A percentile compares a stretch with the other conserved stretches of the same genome.
Conservation (phyloP, 2,113 vertebrate species). For the Psittacara wagleri region DNA sequence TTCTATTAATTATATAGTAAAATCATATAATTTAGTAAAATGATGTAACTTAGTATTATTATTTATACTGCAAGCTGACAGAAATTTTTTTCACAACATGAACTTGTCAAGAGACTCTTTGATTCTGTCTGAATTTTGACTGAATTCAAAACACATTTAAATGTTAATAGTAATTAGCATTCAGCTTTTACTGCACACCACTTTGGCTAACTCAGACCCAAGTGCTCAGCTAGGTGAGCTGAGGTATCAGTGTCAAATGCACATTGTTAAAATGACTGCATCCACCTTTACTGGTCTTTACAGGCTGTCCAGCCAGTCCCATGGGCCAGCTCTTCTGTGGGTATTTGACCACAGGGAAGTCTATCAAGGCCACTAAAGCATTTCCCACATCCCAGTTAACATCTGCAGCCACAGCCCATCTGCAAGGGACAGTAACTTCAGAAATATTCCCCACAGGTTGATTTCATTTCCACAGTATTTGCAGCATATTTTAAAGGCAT, state of each 20-base stretch:
- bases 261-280: not conserved
- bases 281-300: not conserved
- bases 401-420: not conserved
- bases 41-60: conserved; percentile 22
- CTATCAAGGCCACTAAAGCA: not conserved
- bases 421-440: not conserved
- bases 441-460: not conserved
- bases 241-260: too few species aligned
- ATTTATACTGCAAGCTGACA: not conserved
- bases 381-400: not conserved
- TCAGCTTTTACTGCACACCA: not conserved
- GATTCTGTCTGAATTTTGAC: conserved; percentile 5
- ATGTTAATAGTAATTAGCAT: not conserved
- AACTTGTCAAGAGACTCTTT: not conserved
- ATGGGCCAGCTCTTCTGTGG: accelerated
- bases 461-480: not conserved
- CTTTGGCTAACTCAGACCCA: not conserved
- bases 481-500: not conserved
- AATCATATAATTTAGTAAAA: conserved; percentile 47
- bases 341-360: not conserved
- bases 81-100: not conserved
- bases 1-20: conserved; percentile 54
- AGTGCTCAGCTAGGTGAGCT: not conserved
- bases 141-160: conserved; percentile 17
- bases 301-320: not conserved